phyloP scores from a whole-genome alignment of 2,888 invertebrate genomes.

The Lacanobia oleracea region DNA sequence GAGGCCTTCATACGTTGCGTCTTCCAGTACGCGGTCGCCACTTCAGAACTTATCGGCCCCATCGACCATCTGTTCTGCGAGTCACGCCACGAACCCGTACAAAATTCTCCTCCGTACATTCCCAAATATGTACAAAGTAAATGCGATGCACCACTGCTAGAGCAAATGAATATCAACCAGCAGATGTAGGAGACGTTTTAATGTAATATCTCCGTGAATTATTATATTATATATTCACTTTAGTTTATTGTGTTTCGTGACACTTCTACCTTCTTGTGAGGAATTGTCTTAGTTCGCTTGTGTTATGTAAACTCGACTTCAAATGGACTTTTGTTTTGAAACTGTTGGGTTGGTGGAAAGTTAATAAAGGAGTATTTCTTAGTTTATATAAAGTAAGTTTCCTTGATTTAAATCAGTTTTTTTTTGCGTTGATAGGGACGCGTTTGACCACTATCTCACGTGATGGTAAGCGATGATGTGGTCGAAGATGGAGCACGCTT shows the following conservation, averaged over 20 bases:
- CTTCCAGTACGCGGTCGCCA: too few species aligned
- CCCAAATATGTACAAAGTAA: constrained; percentile 58
- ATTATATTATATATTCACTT: constrained; percentile 40
- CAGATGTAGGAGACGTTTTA: constrained; percentile 63
- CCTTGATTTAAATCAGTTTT: too few species aligned
- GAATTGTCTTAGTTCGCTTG: background rate
- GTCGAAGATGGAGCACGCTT: too few species aligned
- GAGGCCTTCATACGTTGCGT: too few species aligned
- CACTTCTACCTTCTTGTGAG: constrained; percentile 8
- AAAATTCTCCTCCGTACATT: constrained; percentile 45
- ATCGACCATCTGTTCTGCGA: too few species aligned
- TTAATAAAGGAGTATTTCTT: too few species aligned
- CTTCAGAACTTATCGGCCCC: too few species aligned
- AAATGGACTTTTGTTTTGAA: background rate
- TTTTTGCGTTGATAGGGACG: too few species aligned
- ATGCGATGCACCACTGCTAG: constrained; percentile 57
- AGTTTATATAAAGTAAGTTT: too few species aligned
- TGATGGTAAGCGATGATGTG: too few species aligned
- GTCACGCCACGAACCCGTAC: background rate
- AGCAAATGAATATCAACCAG: constrained; percentile 67
- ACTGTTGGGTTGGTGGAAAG: background rate
- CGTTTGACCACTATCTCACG: too few species aligned
- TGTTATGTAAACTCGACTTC: background rate
- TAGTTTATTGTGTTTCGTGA: constrained; percentile 28
- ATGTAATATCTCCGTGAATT: constrained; percentile 59